These are phyloP conservation scores for Sebastes ruberrimus DNA, from an alignment of 2,797 vertebrate species.

Conservation along the genomic window DNA sequence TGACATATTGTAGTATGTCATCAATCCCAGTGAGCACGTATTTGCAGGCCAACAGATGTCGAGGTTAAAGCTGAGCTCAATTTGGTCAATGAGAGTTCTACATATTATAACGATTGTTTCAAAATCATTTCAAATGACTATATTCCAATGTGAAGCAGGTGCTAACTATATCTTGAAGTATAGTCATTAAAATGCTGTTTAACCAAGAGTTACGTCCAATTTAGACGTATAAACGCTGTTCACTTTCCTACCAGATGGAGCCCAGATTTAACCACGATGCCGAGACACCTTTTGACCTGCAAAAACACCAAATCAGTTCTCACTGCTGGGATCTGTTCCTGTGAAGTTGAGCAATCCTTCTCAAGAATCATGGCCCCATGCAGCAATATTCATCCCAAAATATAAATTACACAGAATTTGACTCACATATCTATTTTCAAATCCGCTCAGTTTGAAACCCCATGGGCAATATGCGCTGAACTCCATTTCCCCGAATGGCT, in stretches of 20 bases:
- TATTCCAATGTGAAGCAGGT: not conserved
- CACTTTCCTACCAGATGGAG: not conserved
- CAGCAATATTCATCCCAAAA: not conserved
- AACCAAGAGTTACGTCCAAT: not conserved
- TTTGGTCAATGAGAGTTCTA: not conserved
- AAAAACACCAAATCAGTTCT: not conserved
- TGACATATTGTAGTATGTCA: not conserved
- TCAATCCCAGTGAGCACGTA: not conserved
- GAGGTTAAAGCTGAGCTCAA: not conserved
- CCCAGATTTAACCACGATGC: not conserved
- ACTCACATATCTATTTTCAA: not conserved
- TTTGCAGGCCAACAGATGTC: not conserved
- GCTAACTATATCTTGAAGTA: not conserved
- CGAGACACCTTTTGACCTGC: not conserved
- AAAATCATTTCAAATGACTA: not conserved
- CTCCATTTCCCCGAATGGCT: constrained; percentile 17
- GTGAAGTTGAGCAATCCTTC: not conserved
- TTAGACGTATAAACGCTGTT: not conserved
- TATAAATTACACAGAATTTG: not conserved
- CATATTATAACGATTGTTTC: not conserved
- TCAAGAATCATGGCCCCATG: not conserved
- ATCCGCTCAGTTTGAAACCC: not conserved
- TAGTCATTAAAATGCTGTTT: not conserved
- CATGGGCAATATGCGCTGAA: constrained; percentile 13
- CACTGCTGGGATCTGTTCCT: not conserved